Base-by-base conservation (phyloP, 2,888 invertebrate species). In the Orthosia gracilis region DNA sequence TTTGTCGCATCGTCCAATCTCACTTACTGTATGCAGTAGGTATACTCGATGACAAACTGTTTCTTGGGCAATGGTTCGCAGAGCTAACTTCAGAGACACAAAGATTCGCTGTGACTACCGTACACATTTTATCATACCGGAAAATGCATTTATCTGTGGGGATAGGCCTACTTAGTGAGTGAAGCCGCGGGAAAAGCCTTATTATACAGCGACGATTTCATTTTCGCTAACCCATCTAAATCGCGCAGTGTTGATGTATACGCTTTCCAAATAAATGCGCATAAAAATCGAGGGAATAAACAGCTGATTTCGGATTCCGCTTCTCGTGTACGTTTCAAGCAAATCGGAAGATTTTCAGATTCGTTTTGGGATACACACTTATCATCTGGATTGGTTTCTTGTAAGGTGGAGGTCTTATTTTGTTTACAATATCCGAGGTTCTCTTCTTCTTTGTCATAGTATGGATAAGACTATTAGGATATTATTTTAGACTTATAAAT, bases 251-350 rank as follows among this genome's bases (percentile, higher is more conserved):
- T 70, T 75, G 68, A 75, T 68, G 49, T 67, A 73, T 59, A 64
- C 49, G 58, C 54, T 66, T 57, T 67, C 68, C 31, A 73, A 83
- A 80, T 80, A 67, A 79, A 81, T 81, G 80, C 83, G 74, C 83
- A 73, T 83, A 81, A 62, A 62, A 65, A 64, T 58, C 2, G 47
- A 18, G 31, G 50, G 80, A 13, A 70, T 65, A 73, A 81, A 81
- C 83, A 74, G 79, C 64, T 83, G 58, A 73, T 81, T 83, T 68
- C 31, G 63, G 52, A 81, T 74, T 79, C 83, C 80, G 47, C 73
- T 78, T 67, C 54, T 61, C 72, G 61, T 68, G 54, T 78, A 72
- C 64, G 68, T 61, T 78, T 50, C 61, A 7, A 65, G 65, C 73
- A 80, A 78, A 78, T 73, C 65, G 83, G n/a, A 12, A 70, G 78